Evolutionary conservation across 2,113 vertebrate species (phyloP).

Genomic region (Chloropsis cyanopogon): DNA sequence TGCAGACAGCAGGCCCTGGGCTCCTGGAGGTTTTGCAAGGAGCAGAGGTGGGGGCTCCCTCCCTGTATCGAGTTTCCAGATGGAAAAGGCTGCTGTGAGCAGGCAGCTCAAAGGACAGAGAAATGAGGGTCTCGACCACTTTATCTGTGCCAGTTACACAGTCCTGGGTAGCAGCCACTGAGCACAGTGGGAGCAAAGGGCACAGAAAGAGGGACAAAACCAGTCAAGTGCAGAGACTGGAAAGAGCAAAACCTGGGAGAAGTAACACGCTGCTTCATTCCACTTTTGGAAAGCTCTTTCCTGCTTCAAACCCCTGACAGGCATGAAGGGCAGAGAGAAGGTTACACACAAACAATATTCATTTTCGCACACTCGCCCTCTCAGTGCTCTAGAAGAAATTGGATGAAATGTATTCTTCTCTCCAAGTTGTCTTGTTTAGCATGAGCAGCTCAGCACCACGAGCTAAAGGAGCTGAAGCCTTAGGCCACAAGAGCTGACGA

Average conservation of each 20-base stretch:
- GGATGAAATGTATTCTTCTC: not conserved
- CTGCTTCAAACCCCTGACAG: not conserved
- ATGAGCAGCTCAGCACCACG: not conserved
- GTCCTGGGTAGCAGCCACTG: not conserved
- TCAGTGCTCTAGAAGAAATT: not conserved
- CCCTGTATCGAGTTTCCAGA: not conserved
- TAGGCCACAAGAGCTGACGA: not conserved
- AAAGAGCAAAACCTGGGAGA: not conserved
- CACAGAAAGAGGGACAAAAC: not conserved
- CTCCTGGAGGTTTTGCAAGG: not conserved
- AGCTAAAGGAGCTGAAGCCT: not conserved
- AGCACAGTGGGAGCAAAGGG: not conserved
- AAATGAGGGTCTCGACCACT: not conserved
- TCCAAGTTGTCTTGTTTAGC: fast-evolving
- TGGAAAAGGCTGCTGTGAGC: not conserved
- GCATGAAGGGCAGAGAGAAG: not conserved
- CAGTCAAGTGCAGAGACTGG: not conserved
- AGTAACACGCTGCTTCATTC: not conserved
- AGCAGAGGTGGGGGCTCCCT: not conserved
- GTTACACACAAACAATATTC: not conserved
- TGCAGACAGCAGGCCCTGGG: not conserved
- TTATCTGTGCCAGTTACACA: not conserved
- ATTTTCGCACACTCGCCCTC: not conserved
- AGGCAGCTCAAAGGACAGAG: not conserved
- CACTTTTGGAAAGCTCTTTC: not conserved